Evolutionary conservation across 2,888 invertebrate species (phyloP).

Genomic region (Rotaria socialis): DNA sequence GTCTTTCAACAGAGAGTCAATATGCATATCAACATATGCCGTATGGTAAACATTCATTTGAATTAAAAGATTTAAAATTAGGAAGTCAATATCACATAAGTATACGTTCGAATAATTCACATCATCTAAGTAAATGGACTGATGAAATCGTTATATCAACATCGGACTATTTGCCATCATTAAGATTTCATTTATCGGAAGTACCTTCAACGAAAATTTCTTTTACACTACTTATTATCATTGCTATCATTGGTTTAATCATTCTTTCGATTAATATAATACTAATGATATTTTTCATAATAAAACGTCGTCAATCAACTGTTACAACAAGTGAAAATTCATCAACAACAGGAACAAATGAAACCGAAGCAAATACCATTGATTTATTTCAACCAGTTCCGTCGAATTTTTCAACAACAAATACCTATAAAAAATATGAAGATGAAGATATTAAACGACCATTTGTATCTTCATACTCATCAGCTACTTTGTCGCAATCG

Average conservation of each 20-base stretch:
- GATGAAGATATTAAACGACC: slow-evolving; percentile 18
- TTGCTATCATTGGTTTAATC: slow-evolving; percentile 38
- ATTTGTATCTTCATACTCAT: not conserved
- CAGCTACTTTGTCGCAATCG: not conserved
- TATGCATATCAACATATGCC: not conserved
- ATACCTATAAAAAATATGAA: slow-evolving; percentile 23
- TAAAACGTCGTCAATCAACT: slow-evolving; percentile 37
- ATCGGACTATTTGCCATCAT: not conserved
- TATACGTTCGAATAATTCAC: slow-evolving; percentile 11
- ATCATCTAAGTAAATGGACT: not conserved
- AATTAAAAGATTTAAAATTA: slow-evolving; percentile 3
- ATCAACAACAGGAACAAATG: slow-evolving; percentile 44
- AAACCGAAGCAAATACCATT: slow-evolving; percentile 45
- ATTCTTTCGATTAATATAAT: slow-evolving; percentile 41
- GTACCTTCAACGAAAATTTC: slow-evolving; percentile 34
- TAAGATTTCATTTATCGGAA: not conserved
- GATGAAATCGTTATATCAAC: not conserved
- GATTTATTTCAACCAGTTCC: slow-evolving; percentile 45
- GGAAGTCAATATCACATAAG: not conserved
- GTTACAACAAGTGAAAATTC: slow-evolving; percentile 41
- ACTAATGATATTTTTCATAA: slow-evolving; percentile 41
- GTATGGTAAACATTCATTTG: not conserved
- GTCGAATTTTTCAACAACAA: slow-evolving; percentile 21
- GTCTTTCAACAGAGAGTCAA: not conserved
- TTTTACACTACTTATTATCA: slow-evolving; percentile 40